Conservation (phyloP, 2,113 vertebrate genomes). For the Brevimyrus niger region DNA sequence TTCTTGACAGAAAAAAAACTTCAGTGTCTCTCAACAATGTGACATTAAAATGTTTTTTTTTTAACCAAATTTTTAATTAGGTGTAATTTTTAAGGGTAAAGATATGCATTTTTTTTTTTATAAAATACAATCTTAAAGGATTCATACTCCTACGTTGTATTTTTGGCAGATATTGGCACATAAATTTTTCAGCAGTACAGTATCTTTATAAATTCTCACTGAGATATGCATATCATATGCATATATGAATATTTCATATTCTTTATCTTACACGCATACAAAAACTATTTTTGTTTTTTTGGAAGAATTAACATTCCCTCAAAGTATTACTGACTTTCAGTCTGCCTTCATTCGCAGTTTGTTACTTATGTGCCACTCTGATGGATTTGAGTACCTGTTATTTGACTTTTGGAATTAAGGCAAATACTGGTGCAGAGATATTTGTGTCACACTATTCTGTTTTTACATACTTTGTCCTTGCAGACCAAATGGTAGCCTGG, state of each 20-base stretch:
- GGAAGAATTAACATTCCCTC: conserved; percentile 10
- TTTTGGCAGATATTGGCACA: neutral
- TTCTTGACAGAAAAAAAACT: neutral
- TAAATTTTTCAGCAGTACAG: neutral
- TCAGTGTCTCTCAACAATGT: neutral
- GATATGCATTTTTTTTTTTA: neutral
- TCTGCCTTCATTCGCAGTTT: neutral
- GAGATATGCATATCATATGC: neutral
- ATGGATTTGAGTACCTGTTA: neutral
- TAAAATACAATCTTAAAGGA: neutral
- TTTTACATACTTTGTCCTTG: conserved; percentile 13
- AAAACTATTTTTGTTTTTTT: neutral
- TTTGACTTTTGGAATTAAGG: neutral
- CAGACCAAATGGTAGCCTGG: conserved; percentile 30
- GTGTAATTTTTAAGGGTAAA: neutral
- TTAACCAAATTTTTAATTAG: neutral
- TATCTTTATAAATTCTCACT: neutral
- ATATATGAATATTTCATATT: too few relatives aligned
- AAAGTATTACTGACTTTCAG: neutral
- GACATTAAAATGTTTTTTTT: neutral
- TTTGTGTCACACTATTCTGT: neutral
- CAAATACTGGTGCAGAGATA: neutral
- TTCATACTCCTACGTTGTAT: neutral
- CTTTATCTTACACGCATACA: neutral
- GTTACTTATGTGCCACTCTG: conserved; percentile 29